These are phyloP conservation scores for Proteles cristata DNA, from an alignment of 2,113 vertebrate species.

Conservation along the genomic window DNA sequence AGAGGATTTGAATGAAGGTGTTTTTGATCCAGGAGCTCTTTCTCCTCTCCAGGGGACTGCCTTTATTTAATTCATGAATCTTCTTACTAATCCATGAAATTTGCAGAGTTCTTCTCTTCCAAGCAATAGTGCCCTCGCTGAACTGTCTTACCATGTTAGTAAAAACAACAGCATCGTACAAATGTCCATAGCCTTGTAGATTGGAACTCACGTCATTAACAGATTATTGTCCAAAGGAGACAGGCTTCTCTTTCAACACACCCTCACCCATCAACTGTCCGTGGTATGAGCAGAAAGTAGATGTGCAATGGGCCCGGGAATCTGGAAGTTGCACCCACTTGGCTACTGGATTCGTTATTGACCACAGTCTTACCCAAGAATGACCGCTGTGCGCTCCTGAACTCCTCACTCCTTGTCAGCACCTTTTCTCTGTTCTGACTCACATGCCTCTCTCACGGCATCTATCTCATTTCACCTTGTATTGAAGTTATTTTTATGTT, in stretches of 20 bases:
- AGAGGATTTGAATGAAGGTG: background rate
- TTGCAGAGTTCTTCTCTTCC: background rate
- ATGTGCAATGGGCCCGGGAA: rapidly evolving
- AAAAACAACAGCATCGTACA: background rate
- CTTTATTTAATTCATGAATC: background rate
- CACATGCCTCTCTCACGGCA: rapidly evolving
- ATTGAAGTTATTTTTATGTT: background rate
- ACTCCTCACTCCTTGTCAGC: too few species aligned
- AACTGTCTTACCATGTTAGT: background rate
- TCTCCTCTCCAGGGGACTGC: background rate
- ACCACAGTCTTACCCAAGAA: background rate
- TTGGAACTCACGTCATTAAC: background rate
- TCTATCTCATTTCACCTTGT: background rate
- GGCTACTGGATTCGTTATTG: background rate
- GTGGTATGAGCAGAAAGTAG: background rate
- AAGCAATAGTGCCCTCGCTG: background rate
- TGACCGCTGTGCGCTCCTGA: rapidly evolving
- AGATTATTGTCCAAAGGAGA: background rate
- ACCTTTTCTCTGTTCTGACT: background rate
- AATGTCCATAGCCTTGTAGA: background rate
- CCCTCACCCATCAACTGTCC: background rate
- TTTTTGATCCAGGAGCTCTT: background rate
- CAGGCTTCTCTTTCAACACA: background rate
- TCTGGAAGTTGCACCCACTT: background rate
- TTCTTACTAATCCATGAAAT: background rate